Evolutionary conservation across 2,113 vertebrate species (phyloP).

Genomic region (Cephalopterus ornatus): DNA sequence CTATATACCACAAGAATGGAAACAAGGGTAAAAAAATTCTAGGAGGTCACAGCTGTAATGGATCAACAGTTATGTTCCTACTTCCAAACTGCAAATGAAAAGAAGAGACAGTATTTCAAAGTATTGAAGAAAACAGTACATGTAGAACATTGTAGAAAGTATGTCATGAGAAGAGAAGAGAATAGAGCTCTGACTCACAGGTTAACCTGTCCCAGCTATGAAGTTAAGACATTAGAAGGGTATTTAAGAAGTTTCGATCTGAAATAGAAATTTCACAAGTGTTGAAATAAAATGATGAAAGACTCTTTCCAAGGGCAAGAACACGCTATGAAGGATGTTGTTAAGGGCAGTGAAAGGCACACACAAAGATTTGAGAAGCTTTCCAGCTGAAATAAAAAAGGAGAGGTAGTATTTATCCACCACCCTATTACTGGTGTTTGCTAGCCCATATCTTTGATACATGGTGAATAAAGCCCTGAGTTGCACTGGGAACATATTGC

Average conservation of each 20-base stretch:
- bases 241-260: background rate
- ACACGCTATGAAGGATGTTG: background rate
- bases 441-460: background rate
- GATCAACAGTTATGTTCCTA: background rate
- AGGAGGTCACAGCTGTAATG: background rate
- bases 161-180: background rate
- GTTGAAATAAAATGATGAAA: background rate
- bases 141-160: background rate
- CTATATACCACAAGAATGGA: background rate
- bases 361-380: background rate
- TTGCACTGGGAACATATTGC: background rate
- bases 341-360: background rate
- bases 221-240: conserved; percentile 20
- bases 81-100: background rate
- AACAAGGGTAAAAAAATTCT: background rate
- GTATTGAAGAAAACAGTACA: background rate
- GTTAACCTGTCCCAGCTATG: conserved; percentile 18
- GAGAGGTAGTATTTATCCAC: background rate
- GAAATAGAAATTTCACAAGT: conserved; percentile 18
- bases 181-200: background rate
- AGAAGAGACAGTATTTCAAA: background rate
- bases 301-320: background rate
- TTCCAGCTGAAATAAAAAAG: background rate
- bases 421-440: background rate
- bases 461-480: background rate